phyloP scores from a whole-genome alignment of 2,797 vertebrate genomes.

The Phrynocephalus forsythii region DNA sequence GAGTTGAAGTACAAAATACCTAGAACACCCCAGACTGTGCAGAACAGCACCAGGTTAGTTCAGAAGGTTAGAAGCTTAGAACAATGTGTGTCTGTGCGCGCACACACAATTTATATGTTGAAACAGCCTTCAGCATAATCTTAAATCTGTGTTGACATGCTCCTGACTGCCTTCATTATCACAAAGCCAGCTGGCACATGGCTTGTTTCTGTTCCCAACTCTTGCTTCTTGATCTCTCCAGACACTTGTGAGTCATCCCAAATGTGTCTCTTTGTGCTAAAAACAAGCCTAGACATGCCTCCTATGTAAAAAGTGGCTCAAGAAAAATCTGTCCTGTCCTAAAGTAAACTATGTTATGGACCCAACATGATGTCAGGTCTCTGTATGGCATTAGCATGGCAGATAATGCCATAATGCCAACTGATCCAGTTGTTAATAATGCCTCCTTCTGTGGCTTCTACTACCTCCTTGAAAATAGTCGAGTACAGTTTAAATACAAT shows the following conservation, averaged over 20 bases:
- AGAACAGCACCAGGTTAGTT: not conserved
- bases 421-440: not conserved
- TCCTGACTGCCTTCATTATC: not conserved
- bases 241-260: slow-evolving; percentile 5
- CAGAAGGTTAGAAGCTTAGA: not conserved
- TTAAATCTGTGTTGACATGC: not conserved
- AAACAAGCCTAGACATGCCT: not conserved
- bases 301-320: not conserved
- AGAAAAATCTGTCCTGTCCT: not conserved
- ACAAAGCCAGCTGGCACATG: not conserved
- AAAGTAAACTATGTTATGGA: not conserved
- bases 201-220: not conserved
- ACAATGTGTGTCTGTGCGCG: not conserved
- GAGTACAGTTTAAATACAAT: not conserved
- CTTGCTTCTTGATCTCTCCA: not conserved
- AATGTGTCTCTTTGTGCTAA: not conserved
- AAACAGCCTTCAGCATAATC: not conserved
- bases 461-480: not conserved
- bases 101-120: not conserved
- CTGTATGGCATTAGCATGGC: not conserved
- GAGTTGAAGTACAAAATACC: not conserved
- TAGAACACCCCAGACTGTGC: not conserved
- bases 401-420: not conserved
- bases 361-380: not conserved
- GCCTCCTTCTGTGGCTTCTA: not conserved